phyloP scores from a whole-genome alignment of 1,140 invertebrate genomes.

The Agraylea sexmaculata region DNA sequence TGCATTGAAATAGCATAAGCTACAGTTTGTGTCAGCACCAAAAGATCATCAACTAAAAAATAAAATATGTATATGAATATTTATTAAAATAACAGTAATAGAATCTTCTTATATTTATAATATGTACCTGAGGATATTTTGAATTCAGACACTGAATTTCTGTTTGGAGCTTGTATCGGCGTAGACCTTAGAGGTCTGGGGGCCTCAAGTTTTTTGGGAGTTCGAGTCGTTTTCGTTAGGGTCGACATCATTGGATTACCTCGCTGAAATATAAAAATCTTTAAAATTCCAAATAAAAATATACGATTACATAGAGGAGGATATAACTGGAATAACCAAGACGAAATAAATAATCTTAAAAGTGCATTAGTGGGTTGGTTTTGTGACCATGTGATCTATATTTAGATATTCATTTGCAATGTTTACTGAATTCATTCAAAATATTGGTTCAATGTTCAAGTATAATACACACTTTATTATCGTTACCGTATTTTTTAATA shows the following conservation, averaged over 20 bases:
- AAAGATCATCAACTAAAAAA: conserved; percentile 53
- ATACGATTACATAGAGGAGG: too few relatives aligned
- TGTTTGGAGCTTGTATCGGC: conserved; percentile 36
- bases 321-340: too few relatives aligned
- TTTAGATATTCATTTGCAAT: too few relatives aligned
- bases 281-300: conserved; percentile 11
- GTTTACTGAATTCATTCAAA: too few relatives aligned
- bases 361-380: too few relatives aligned
- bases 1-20: conserved; percentile 52
- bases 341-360: too few relatives aligned
- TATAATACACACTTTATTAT: too few relatives aligned
- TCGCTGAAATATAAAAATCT: conserved; percentile 11
- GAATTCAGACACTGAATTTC: conserved; percentile 36
- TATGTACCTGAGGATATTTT: conserved; percentile 38
- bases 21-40: conserved; percentile 57
- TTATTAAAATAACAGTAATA: conserved; percentile 5
- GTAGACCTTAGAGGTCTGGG: conserved; percentile 57
- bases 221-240: conserved; percentile 38
- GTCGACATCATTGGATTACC: conserved; percentile 17
- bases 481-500: too few relatives aligned
- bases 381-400: too few relatives aligned
- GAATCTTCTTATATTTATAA: conserved; percentile 23
- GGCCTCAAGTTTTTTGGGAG: conserved; percentile 59
- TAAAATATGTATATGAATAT: conserved; percentile 25
- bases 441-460: too few relatives aligned